Evolutionary conservation across 2,797 vertebrate species (phyloP).

Genomic region (Anabacerthia variegaticeps): DNA sequence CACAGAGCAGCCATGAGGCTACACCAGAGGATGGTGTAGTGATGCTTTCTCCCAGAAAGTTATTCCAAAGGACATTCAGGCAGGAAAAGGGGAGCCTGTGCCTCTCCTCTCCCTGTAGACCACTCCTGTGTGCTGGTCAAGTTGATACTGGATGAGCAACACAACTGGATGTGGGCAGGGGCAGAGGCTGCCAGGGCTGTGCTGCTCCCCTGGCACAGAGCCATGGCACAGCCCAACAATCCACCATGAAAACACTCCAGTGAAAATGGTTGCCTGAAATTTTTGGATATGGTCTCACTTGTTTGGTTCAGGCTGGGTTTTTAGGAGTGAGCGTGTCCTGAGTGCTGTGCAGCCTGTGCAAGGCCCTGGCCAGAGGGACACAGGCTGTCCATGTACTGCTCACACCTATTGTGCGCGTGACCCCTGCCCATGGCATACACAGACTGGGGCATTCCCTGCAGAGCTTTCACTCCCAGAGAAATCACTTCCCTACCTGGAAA

Average conservation of each 20-base stretch:
- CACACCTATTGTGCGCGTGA: not conserved
- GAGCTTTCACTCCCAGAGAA: too few relatives aligned
- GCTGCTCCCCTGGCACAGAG: not conserved
- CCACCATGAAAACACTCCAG: not conserved
- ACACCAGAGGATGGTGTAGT: not conserved
- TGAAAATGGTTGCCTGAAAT: not conserved
- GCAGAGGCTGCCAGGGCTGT: not conserved
- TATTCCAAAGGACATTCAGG: not conserved
- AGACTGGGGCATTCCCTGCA: not conserved
- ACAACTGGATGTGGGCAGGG: not conserved
- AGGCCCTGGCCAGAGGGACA: not conserved
- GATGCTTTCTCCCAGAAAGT: not conserved
- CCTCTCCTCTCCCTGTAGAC: not conserved
- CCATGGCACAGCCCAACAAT: not conserved
- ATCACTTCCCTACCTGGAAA: not conserved
- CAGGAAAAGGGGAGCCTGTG: not conserved
- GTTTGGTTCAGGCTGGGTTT: not conserved
- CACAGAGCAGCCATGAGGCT: not conserved
- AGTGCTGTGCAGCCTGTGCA: accelerated
- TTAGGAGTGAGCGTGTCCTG: accelerated
- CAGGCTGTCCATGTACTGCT: not conserved
- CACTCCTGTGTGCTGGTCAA: not conserved
- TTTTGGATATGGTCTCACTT: accelerated
- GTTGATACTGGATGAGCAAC: accelerated
- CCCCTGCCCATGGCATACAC: not conserved